Evolutionary conservation across 2,888 invertebrate species (phyloP), one percentile per base, ranked within the genome.

Genomic region (Pinctada fucata): DNA sequence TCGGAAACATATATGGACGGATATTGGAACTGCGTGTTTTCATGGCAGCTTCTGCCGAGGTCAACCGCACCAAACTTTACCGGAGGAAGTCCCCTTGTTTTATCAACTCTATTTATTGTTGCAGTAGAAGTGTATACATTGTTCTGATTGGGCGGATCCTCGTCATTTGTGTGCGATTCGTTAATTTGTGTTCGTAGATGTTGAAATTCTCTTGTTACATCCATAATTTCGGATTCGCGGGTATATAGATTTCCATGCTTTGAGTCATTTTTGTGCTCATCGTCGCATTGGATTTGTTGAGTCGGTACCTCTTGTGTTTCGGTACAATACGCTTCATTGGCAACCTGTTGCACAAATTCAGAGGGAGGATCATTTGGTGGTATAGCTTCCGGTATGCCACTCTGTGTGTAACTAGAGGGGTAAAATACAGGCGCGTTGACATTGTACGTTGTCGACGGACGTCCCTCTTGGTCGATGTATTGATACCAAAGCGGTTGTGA

Each of bases 1-100:
- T 91, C 90, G 1, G 93, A 90, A 49, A 93, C 90, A 79, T 92
- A 91, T 5, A 93, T 86, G 64, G 91, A 86, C 3, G 93, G 93
- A 78, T 90, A 92, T 48, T 80, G 79, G 63, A 80, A 77, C 48
- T 76, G 65, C 31, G 71, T 68, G 72, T 52, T 72, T 10, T 58
- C 13, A 58, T 13, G 58, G 13, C 13, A 6, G 8, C 6, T 6
- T 58, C 6, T 58, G 58, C 6, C 13, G 58, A 10, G 8, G 8
- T 6, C 13, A 10, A 13, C 13, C 13, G 58, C 8, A 10, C 8
- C 58, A 58, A 58, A 58, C 8, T 58, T 58, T 58, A 58, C 58
- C 6, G 13, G 8, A 6, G 6, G 58, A 58, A 10, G 58, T 58
- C 13, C 8, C 8, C 13, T 58, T 10, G 6, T 58, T 10, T 10